phyloP scores from a whole-genome alignment of 1,140 invertebrate genomes.

The Lucilia sericata region DNA sequence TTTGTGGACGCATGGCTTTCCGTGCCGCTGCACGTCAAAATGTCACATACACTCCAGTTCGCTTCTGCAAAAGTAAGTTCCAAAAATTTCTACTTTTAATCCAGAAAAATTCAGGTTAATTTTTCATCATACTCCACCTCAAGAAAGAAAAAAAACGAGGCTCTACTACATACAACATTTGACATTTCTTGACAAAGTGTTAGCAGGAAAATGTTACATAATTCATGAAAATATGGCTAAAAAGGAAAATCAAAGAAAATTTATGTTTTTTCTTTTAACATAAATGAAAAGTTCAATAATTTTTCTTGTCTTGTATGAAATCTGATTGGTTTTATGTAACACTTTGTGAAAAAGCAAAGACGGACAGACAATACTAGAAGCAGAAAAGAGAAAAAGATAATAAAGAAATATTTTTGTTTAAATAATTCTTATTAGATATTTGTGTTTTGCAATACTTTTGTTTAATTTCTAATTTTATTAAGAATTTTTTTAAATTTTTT shows the following conservation, averaged over 20 bases:
- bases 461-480: not conserved
- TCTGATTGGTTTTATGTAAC: constrained; percentile 30
- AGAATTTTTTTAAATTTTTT: not conserved
- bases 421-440: not conserved
- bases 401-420: not conserved
- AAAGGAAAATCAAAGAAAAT: not conserved
- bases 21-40: constrained; percentile 69
- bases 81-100: not conserved
- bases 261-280: not conserved
- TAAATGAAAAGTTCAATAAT: constrained; percentile 24
- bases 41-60: constrained; percentile 68
- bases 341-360: not conserved
- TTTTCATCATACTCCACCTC: not conserved
- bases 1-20: constrained; percentile 70
- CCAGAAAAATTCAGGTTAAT: constrained; percentile 9
- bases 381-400: not conserved
- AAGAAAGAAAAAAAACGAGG: constrained; percentile 18
- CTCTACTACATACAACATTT: not conserved
- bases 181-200: not conserved
- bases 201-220: constrained; percentile 22
- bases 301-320: not conserved
- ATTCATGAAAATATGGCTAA: not conserved
- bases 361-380: not conserved
- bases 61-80: constrained; percentile 69
- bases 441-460: not conserved